Evolutionary conservation across 2,113 vertebrate species (phyloP), one percentile per base, ranked within the genome.

Genomic region (Barnardius zonarius): DNA sequence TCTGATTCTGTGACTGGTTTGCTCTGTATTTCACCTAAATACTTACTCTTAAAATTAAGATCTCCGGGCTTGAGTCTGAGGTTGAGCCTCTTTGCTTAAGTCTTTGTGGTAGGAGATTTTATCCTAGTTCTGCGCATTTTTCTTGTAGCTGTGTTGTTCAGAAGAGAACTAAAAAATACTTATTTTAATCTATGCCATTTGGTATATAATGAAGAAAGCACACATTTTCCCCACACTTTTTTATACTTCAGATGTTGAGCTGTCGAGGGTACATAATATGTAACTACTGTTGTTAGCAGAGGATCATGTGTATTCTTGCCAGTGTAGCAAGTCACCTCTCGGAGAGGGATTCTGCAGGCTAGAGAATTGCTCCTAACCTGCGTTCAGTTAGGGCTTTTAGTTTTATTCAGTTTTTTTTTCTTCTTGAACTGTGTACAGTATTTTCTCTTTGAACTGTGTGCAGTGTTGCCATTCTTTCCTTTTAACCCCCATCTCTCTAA

Each of bases 41-140:
- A n/a, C 19, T 7, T 70, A 5, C 43, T 84, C 13, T 61, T 76
- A 44, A 76, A 75, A 79, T 86, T 87, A 30, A 54, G 31, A 46
- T 90, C 70, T 33, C 18, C 15, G 9, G 51, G 35, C 39, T 62
- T 55, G 81, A 51, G 17, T 30, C 11, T 80, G 25, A 67, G 41
- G 11, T 75, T 90, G 74, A 95, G 31, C 57, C 62, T 92, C 51
- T 90, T 93, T 73, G 78, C 75, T 64, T 79, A 63, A 72, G 31
- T 75, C 46, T 44, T 63, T 37, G 19, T 90, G n/a, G 22, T 63
- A 76, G 66, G 88, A 92, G 67, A 68, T 80, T 95, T 93, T 79
- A 23, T 72, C 51, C 39, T 72, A 79, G 64, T 79, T 73, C 64
- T 68, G 23, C 13, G 25, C 28, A 27, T 61, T 51, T 93, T 94